These are phyloP conservation scores for Portevinia maculata DNA, from an alignment of 2,888 invertebrate genomes.

Conservation along the genomic window DNA sequence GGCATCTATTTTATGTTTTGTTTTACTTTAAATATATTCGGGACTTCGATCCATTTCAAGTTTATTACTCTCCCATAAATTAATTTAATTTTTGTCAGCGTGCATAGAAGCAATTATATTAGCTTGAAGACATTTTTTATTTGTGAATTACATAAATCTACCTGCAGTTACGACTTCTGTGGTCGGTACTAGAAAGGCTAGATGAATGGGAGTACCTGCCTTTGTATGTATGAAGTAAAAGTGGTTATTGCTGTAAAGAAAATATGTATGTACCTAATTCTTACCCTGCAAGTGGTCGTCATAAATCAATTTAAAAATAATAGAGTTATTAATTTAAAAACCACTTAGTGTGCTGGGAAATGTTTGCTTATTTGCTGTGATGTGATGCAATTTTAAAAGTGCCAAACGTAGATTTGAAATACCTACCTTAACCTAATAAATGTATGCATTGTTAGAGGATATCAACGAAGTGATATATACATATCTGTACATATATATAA, in stretches of 20 bases:
- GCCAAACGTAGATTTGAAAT: constrained; percentile 17
- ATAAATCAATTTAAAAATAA: constrained; percentile 37
- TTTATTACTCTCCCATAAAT: constrained; percentile 74
- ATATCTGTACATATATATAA: no score
- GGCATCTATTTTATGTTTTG: constrained; percentile 75
- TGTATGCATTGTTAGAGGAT: constrained; percentile 2
- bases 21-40: constrained; percentile 69
- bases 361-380: constrained; percentile 19
- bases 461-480: constrained; percentile 17
- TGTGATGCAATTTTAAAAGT: constrained; percentile 58
- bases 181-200: constrained; percentile 50
- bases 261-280: constrained; percentile 23
- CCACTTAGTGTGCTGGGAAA: constrained; percentile 18
- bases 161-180: constrained; percentile 38
- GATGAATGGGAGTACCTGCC: constrained; percentile 24
- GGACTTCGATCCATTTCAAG: constrained; percentile 70
- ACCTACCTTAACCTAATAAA: not conserved
- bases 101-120: constrained; percentile 65
- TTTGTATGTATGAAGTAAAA: no score
- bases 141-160: constrained; percentile 50
- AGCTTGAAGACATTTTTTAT: constrained; percentile 44
- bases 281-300: constrained; percentile 35
- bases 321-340: constrained; percentile 46
- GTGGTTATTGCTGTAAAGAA: constrained; percentile 33
- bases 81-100: constrained; percentile 70